Base-by-base conservation (phyloP, 1,140 invertebrate genomes). In the Acarapis woodi region DNA sequence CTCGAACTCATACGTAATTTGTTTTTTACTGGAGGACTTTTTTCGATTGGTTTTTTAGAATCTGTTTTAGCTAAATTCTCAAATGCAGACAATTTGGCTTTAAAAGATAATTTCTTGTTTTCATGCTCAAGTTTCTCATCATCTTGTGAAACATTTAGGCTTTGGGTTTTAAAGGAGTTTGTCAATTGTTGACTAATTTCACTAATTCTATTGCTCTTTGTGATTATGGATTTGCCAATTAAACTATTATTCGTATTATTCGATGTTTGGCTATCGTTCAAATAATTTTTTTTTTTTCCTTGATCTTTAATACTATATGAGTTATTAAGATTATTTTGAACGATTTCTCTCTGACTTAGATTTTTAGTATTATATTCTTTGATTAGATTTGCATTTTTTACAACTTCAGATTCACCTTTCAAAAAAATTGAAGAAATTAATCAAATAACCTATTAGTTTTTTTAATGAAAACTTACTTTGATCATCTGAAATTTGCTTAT, bases 31-130 rank as follows among this genome's bases (percentile, higher is more conserved):
- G 12, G 12, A 4, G 12, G 12, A 29, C 12, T 14, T 29, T 29
- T 29, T 29, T 12, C 15, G 4, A 29, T 12, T 8, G 4, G 28
- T 29, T 29, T n/a, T 29, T 4, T 10, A 29, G 28, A 15, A 3
- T 42, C 30, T 20, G 25, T 8, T 40, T 43, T 43, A 14, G 42
- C 40, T 15, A 43, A 33, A 37, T 26, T 43, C 29, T 43, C 42
- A 32, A 43, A 43, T 9, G 42, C 30, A 25, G 41, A 41, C 4
- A 43, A 23, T 26, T 43, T 43, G 2, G 42, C 42, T 34, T 41
- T 41, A 24, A 43, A 43, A 3, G 32, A 36, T 6, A 42, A 5
- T 23, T 36, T 31, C 15, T 26, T 25, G 14, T 29, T 19, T 15
- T 35, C 4, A 8, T 35, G n/a, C 28, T 39, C 42, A 25, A 26